A percentile compares a stretch with the other conserved stretches of the same genome.
Evolutionary conservation across 2,888 invertebrate genomes (phyloP).

Genomic region (Dendrolimus houi): DNA sequence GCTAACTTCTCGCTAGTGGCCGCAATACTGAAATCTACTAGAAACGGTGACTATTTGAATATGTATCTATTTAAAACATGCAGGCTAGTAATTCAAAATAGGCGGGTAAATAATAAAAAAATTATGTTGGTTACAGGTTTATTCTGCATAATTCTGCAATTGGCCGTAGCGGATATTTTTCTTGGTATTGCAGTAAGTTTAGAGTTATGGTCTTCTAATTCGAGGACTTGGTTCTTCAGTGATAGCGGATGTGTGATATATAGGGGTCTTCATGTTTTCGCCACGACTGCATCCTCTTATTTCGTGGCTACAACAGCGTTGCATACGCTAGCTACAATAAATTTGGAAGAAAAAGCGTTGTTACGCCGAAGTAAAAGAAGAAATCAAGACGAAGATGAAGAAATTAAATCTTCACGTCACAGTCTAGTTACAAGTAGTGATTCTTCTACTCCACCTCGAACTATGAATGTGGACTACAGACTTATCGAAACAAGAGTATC

Average conservation of each 20-base stretch:
- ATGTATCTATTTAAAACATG: too few species aligned
- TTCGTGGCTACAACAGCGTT: constrained; percentile 73
- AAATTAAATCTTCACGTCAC: constrained; percentile 62
- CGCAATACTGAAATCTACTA: constrained; percentile 57
- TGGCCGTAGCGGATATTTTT: constrained; percentile 67
- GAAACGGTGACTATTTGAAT: constrained; percentile 50
- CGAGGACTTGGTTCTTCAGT: constrained; percentile 70
- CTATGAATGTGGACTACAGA: constrained; percentile 73
- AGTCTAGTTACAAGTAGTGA: constrained; percentile 67
- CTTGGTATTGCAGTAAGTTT: constrained; percentile 58
- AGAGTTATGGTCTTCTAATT: constrained; percentile 71
- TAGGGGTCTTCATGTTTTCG: constrained; percentile 72
- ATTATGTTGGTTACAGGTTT: constrained; percentile 54
- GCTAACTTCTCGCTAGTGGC: constrained; percentile 58
- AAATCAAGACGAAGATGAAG: constrained; percentile 51
- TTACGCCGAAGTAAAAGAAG: constrained; percentile 43
- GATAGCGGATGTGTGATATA: constrained; percentile 66
- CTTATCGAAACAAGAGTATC: constrained; percentile 56
- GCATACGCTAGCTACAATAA: constrained; percentile 74
- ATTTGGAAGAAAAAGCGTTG: constrained; percentile 58
- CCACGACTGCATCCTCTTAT: constrained; percentile 74
- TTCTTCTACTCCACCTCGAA: constrained; percentile 63
- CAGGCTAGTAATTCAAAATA: too few species aligned
- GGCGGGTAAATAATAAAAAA: neutral
- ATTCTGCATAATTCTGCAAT: constrained; percentile 67